These are phyloP conservation scores for Nipponia nippon DNA, from an alignment of 2,113 vertebrate genomes.

Conservation along the genomic window DNA sequence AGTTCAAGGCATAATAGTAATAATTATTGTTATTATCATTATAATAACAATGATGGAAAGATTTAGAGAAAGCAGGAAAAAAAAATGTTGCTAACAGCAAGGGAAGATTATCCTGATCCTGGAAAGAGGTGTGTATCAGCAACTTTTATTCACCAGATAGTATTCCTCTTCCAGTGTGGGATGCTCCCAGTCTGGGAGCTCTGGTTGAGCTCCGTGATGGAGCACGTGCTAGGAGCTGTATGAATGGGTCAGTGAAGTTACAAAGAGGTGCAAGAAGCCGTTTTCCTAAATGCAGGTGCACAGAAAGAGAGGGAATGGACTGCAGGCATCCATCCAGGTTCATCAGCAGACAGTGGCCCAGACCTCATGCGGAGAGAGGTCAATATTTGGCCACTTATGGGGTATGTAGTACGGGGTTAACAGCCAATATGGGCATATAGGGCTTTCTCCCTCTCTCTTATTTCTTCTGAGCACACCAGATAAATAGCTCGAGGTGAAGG, in stretches of 20 bases:
- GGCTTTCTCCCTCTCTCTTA: constrained; percentile 7
- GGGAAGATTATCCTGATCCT: constrained; percentile 42
- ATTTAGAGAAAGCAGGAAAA: constrained; percentile 11
- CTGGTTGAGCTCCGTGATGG: not conserved
- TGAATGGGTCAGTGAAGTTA: not conserved
- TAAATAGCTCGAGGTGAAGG: constrained; percentile 94
- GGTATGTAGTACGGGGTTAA: not conserved
- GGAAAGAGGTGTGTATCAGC: constrained; percentile 47
- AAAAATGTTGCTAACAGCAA: constrained; percentile 38
- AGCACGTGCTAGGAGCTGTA: not conserved
- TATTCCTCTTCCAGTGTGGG: not conserved
- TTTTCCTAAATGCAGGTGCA: not conserved
- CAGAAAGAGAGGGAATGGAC: not conserved
- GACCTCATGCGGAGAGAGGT: not conserved
- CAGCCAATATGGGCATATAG: constrained; percentile 2
- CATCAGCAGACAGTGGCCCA: not conserved
- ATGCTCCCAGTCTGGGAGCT: not conserved
- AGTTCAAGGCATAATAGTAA: constrained; percentile 13
- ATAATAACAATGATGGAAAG: constrained; percentile 52
- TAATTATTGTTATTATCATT: constrained; percentile 46
- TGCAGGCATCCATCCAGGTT: not conserved
- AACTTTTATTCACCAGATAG: not conserved
- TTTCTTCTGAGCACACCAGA: constrained; percentile 60
- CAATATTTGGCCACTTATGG: not conserved
- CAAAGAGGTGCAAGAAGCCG: not conserved